Evolutionary conservation across 2,797 vertebrate genomes (phyloP).

Genomic region (Nothura maculosa): DNA sequence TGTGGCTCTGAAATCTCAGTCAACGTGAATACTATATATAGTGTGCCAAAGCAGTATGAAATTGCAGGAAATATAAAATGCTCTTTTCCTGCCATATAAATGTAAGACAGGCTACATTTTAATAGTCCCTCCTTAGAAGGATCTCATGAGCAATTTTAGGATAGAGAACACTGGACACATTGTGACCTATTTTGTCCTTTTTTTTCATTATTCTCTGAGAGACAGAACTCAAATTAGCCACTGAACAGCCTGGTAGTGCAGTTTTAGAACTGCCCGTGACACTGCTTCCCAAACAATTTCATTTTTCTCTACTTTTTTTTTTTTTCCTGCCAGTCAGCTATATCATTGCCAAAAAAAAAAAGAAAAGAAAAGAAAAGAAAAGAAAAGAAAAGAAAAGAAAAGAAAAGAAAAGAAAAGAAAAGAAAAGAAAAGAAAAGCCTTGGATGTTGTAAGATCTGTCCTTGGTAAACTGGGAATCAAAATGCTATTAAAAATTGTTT

Average conservation of each 20-base stretch:
- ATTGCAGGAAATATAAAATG: background rate
- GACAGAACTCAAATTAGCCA: background rate
- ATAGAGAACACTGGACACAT: background rate
- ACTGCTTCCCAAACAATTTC: background rate
- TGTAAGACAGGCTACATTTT: background rate
- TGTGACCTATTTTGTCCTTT: fast-evolving
- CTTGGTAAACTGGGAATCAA: background rate
- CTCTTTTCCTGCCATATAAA: background rate
- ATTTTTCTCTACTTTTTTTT: background rate
- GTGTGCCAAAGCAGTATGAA: background rate
- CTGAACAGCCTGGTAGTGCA: background rate
- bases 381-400: too few species aligned
- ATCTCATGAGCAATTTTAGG: background rate
- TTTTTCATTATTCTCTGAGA: background rate
- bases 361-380: too few species aligned
- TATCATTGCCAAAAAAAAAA: background rate
- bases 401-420: too few species aligned
- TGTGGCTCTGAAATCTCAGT: background rate
- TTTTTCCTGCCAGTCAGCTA: background rate
- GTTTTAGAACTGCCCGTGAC: background rate
- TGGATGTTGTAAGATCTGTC: background rate
- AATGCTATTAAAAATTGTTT: background rate
- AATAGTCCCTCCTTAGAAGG: background rate
- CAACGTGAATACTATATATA: background rate
- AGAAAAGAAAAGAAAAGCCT: background rate